Conservation (phyloP, 2,113 vertebrate species). For the Glaucidium brasilianum region DNA sequence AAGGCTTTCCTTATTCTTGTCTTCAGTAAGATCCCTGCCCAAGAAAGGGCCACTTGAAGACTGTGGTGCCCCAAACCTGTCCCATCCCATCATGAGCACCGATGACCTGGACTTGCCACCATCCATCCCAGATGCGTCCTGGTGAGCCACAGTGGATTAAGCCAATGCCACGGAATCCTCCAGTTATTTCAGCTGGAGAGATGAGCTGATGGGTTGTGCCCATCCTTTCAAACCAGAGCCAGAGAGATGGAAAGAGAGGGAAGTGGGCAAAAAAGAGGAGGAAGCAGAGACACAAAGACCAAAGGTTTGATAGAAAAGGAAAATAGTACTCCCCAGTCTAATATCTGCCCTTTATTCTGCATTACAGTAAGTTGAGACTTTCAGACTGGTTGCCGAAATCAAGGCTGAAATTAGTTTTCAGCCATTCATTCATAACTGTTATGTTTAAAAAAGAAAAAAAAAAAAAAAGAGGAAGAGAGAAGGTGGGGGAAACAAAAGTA, state of each 20-base stretch:
- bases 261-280: neutral
- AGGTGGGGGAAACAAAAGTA: slow-evolving; percentile 66
- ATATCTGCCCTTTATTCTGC: slow-evolving; percentile 25
- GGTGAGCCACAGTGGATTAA: neutral
- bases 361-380: neutral
- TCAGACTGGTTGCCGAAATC: slow-evolving; percentile 35
- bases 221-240: neutral
- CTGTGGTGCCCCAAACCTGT: neutral
- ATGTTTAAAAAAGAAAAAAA: neutral
- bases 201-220: neutral
- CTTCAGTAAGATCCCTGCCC: neutral
- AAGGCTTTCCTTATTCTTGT: neutral
- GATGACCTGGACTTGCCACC: neutral
- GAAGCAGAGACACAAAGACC: neutral
- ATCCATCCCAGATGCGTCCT: neutral
- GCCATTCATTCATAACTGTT: slow-evolving; percentile 63
- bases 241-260: neutral
- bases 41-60: neutral
- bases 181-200: neutral
- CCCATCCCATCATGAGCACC: fast-evolving
- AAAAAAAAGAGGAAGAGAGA: slow-evolving; percentile 44
- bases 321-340: neutral
- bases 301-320: neutral
- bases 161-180: neutral
- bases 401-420: slow-evolving; percentile 66